Base-by-base conservation (phyloP, 2,888 invertebrate species). In the Petrolisthes cinctipes region DNA sequence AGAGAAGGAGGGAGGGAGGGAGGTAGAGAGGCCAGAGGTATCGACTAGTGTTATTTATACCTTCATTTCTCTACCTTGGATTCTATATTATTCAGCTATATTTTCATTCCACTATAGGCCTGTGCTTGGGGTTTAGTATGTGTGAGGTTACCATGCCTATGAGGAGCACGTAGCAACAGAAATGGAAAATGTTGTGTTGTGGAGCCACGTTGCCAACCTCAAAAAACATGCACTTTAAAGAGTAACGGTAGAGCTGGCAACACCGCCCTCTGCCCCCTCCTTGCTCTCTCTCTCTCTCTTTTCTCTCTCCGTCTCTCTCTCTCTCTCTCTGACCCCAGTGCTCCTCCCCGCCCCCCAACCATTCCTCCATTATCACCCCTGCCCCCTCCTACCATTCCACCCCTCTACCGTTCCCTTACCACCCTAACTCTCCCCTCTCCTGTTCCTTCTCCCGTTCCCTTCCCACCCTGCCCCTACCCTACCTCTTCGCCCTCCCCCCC, bases 171-270 rank as follows among this genome's bases (percentile, higher is more conserved):
- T 61, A 17, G 61, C 17, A 17, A 61, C 9, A 17, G 11, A 14
- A 14, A 61, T 9, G 61, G 61, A 61, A 17, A 17, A 14, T 6
- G 14, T 4, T 76, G 53, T 73, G 4, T 73, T 73, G 20, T 73
- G 37, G 4, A 73, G 76, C 17, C 23, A 76, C 37, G 5, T 20
- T 14, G 37, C 17, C 76, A 20, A 1, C n/a, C 20, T 20, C 37
- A 23, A 51, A 76, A 76, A 76, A 54, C 56, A 54, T 78, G 84
- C 17, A 56, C 61, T 84, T 37, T 85, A 85, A 85, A 85, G 84
- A 85, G 84, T 85, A 85, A 85, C 84, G 84, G 84, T 61, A 37
- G 84, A 85, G 78, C 61, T 85, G 84, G 84, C 84, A 85, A 85
- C 84, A 85, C 84, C 79, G 79, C 84, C 68, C 78, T 66, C 66